Evolutionary conservation across 1,140 invertebrate species (phyloP).

Genomic region (Proctacanthus coquilletti): DNA sequence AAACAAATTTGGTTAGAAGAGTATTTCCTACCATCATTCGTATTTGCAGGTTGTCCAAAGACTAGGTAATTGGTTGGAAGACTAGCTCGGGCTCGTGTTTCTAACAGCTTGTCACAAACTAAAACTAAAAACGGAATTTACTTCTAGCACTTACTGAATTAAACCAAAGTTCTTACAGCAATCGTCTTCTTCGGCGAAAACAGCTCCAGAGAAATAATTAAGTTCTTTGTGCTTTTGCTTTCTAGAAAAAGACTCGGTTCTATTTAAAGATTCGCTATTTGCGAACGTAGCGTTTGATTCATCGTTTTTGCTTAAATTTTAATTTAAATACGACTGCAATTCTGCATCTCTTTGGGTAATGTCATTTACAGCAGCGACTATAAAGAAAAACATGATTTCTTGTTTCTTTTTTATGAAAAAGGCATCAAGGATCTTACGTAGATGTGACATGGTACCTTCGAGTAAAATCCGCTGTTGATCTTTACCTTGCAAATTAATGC

Average conservation of each 20-base stretch:
- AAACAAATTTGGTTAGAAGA: too few relatives aligned
- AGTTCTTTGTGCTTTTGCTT: too few relatives aligned
- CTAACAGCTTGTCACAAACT: background rate
- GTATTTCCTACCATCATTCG: too few relatives aligned
- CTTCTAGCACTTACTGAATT: too few relatives aligned
- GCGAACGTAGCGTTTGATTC: too few relatives aligned
- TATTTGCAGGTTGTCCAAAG: background rate
- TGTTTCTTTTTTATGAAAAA: background rate
- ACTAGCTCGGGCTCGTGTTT: background rate
- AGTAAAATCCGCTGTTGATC: conserved; percentile 1
- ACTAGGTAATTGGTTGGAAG: conserved; percentile 1
- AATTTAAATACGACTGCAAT: background rate
- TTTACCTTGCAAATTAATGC: background rate
- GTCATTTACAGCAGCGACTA: conserved; percentile 3
- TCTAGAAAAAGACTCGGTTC: too few relatives aligned
- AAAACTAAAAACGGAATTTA: conserved; percentile 1
- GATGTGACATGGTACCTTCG: conserved; percentile 1
- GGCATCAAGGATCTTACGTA: background rate
- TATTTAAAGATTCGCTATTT: too few relatives aligned
- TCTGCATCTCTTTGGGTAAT: conserved; percentile 2
- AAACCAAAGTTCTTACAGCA: too few relatives aligned
- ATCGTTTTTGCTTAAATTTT: too few relatives aligned
- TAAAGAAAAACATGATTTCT: background rate
- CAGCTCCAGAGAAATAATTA: too few relatives aligned
- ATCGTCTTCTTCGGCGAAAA: too few relatives aligned